These are phyloP conservation scores for Istiophorus platypterus DNA, from an alignment of 2,113 vertebrate species.

Conservation along the genomic window DNA sequence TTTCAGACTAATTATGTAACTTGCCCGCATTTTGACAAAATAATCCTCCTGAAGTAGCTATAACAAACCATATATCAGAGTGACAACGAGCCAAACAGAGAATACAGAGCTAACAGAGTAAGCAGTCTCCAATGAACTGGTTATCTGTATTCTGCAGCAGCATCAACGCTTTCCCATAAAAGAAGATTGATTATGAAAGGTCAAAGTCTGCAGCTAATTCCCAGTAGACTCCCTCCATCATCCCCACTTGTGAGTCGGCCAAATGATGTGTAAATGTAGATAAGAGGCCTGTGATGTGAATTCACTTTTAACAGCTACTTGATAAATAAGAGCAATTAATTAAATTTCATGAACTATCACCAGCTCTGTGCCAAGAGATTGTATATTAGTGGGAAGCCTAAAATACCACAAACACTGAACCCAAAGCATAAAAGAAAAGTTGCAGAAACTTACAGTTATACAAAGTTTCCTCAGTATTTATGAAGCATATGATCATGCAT, in stretches of 20 bases:
- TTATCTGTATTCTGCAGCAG: conserved; percentile 32
- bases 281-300: background rate
- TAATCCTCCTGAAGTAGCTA: background rate
- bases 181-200: conserved; percentile 32
- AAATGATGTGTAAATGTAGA: background rate
- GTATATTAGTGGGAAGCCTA: background rate
- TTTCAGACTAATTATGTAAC: background rate
- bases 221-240: background rate
- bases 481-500: background rate
- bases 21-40: background rate
- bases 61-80: background rate
- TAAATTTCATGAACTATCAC: background rate
- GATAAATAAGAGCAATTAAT: background rate
- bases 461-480: background rate
- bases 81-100: background rate
- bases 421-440: background rate
- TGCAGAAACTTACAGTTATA: too few species aligned
- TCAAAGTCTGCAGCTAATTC: conserved; percentile 53
- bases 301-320: background rate
- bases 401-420: background rate
- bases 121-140: background rate
- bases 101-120: background rate
- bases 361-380: background rate
- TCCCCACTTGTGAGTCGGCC: background rate
- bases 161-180: conserved; percentile 38